Conservation (phyloP, 2,888 invertebrate species). For the Caenorhabditis afra region DNA sequence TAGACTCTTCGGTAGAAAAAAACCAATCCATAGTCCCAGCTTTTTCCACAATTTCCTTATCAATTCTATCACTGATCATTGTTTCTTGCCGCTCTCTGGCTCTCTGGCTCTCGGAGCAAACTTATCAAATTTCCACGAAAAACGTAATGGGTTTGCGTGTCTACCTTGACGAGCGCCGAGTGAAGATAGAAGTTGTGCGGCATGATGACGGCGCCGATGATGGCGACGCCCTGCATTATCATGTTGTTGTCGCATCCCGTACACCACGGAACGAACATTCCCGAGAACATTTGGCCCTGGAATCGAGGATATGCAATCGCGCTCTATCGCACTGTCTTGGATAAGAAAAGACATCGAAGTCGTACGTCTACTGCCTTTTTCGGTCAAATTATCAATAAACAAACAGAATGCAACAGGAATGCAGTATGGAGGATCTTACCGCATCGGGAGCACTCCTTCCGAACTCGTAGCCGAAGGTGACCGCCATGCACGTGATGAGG, state of each 20-base stretch:
- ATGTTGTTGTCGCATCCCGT: conserved; percentile 85
- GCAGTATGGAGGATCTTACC: conserved; percentile 37
- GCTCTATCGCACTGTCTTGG: too few species aligned
- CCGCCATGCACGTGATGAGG: conserved; percentile 89
- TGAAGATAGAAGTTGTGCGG: conserved; percentile 93
- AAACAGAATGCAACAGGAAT: not conserved
- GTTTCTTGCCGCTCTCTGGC: too few species aligned
- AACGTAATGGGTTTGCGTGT: too few species aligned
- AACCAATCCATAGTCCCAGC: not conserved
- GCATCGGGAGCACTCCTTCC: conserved; percentile 64
- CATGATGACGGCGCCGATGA: conserved; percentile 92
- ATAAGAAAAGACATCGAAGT: too few species aligned
- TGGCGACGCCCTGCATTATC: conserved; percentile 84
- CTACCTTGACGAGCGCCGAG: conserved; percentile 90
- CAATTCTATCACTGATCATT: not conserved
- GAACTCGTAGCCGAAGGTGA: conserved; percentile 88
- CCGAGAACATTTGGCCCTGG: conserved; percentile 86
- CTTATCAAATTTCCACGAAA: too few species aligned
- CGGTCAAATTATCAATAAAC: too few species aligned
- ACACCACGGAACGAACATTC: conserved; percentile 90
- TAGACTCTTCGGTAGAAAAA: not conserved
- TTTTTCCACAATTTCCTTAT: not conserved
- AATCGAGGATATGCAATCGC: too few species aligned
- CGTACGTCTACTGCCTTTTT: too few species aligned
- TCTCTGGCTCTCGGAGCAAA: not conserved